phyloP scores from a whole-genome alignment of 2,888 invertebrate species.

The Pimpla rufipes region DNA sequence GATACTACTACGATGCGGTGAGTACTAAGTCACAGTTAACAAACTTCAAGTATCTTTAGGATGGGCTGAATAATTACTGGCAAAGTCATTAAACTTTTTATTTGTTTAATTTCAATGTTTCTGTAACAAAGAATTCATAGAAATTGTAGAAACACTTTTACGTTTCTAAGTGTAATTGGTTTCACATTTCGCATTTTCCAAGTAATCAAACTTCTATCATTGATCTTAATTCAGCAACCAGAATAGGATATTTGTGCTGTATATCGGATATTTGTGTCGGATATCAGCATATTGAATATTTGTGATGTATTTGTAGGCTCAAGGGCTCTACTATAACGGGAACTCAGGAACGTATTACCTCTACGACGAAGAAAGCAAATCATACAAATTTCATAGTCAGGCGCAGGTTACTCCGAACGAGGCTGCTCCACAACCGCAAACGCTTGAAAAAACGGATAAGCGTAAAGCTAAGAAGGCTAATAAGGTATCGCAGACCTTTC shows the following conservation, averaged over 20 bases:
- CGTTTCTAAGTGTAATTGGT: no score
- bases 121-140: no score
- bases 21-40: constrained; percentile 79
- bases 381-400: constrained; percentile 94
- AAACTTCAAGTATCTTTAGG: background rate
- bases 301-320: constrained; percentile 88
- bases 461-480: constrained; percentile 74
- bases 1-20: constrained; percentile 96
- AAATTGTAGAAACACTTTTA: no score
- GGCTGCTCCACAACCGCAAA: constrained; percentile 36
- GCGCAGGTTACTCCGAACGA: constrained; percentile 85
- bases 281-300: no score
- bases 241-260: no score
- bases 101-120: constrained; percentile 25
- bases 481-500: constrained; percentile 68
- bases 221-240: no score
- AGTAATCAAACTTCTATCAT: no score
- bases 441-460: constrained; percentile 75
- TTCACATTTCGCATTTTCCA: no score
- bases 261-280: no score
- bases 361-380: constrained; percentile 91
- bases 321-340: constrained; percentile 95
- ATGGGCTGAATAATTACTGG: background rate
- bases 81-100: background rate
- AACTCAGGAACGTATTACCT: constrained; percentile 93